phyloP scores from a whole-genome alignment of 2,888 invertebrate genomes.

The Meiosimyza platycephala region DNA sequence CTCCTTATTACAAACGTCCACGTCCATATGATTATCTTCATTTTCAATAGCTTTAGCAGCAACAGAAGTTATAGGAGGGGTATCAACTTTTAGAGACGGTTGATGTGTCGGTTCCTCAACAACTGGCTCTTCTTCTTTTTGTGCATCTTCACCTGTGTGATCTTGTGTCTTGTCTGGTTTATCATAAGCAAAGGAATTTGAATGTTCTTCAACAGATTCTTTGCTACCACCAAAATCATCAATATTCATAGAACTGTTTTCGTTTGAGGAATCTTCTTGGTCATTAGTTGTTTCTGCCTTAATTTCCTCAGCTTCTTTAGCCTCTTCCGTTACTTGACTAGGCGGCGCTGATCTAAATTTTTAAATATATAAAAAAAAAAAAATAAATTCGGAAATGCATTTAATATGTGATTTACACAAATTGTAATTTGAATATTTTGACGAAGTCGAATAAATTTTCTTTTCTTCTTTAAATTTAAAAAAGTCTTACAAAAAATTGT shows the following conservation, averaged over 20 bases:
- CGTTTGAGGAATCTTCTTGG: neutral
- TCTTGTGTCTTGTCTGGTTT: neutral
- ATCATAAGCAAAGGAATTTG: neutral
- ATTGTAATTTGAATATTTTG: neutral
- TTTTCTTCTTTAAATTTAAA: neutral
- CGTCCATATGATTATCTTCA: constrained; percentile 1
- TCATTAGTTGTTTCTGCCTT: neutral
- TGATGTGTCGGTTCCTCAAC: neutral
- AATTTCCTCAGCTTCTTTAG: constrained; percentile 8
- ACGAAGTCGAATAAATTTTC: neutral
- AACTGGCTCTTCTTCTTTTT: neutral
- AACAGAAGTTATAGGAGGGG: neutral
- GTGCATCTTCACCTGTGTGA: neutral
- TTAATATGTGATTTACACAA: too few relatives aligned
- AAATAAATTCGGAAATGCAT: too few relatives aligned
- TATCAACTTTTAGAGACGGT: neutral
- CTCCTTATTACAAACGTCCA: constrained; percentile 4
- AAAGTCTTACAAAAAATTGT: constrained; percentile 1
- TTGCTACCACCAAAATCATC: constrained; percentile 29
- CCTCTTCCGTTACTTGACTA: constrained; percentile 7
- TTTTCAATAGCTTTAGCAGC: neutral
- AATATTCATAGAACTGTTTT: constrained; percentile 32
- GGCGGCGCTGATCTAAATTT: neutral
- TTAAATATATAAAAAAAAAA: too few relatives aligned
- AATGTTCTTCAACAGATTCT: constrained; percentile 28